These are phyloP conservation scores for Lasiommata megera DNA, from an alignment of 2,888 invertebrate species.

Conservation along the genomic window DNA sequence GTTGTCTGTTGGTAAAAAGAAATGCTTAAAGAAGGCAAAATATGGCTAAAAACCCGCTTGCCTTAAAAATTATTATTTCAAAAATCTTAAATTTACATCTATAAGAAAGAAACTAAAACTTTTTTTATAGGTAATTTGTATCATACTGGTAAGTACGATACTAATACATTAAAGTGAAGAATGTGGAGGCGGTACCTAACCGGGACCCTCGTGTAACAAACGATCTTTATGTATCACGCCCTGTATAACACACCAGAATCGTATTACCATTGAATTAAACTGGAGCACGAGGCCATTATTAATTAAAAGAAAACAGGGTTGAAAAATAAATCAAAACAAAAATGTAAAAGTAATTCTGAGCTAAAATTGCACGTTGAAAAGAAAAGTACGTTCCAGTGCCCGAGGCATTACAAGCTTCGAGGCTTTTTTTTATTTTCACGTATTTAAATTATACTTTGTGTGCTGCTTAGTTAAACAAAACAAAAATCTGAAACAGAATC, in stretches of 20 bases:
- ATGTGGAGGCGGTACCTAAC: background rate
- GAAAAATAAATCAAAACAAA: constrained; percentile 30
- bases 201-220: no score
- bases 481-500: background rate
- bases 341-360: constrained; percentile 33
- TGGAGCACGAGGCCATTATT: constrained; percentile 24
- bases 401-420: constrained; percentile 35
- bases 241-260: constrained; percentile 8
- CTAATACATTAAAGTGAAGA: background rate
- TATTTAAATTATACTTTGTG: constrained; percentile 23
- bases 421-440: constrained; percentile 26
- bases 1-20: no score
- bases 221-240: background rate
- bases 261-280: constrained; percentile 19
- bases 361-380: constrained; percentile 28
- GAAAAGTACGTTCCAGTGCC: constrained; percentile 32
- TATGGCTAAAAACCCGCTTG: no score
- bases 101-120: no score
- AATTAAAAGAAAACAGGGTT: constrained; percentile 39
- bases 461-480: constrained; percentile 3
- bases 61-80: no score
- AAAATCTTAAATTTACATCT: no score
- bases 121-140: no score
- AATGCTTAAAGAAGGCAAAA: no score
- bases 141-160: no score